Percentiles rank a stretch among this genome's conserved stretches.
Evolutionary conservation across 2,888 invertebrate species (phyloP).

Genomic region (Coleophora flavipennella): DNA sequence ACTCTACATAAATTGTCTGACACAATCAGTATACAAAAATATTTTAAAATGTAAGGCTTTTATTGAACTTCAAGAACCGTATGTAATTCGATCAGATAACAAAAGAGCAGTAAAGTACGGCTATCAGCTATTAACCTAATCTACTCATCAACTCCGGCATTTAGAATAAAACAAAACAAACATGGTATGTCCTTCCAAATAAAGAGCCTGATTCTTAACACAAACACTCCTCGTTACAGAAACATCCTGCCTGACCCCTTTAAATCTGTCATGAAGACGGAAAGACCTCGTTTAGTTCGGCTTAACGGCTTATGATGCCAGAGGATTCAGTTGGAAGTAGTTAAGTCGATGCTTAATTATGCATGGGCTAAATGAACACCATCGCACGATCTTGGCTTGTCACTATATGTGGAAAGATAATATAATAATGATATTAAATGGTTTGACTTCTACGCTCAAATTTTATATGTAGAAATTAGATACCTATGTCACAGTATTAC

Average conservation of each 20-base stretch:
- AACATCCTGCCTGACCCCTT: neutral
- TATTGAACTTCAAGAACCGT: no score
- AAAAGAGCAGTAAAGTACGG: neutral
- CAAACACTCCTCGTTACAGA: neutral
- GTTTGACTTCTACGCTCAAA: no score
- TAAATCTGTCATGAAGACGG: slow-evolving; percentile 18
- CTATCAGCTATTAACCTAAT: neutral
- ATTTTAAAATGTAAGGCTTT: no score
- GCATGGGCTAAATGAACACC: slow-evolving; percentile 56
- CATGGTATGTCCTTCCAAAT: no score
- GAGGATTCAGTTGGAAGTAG: slow-evolving; percentile 17
- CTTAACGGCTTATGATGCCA: slow-evolving; percentile 39
- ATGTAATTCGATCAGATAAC: neutral
- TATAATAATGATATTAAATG: no score
- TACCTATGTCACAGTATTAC: no score
- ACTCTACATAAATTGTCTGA: no score
- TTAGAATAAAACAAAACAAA: no score
- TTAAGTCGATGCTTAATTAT: slow-evolving; percentile 48
- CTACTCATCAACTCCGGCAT: neutral
- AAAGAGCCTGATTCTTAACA: no score
- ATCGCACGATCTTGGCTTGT: slow-evolving; percentile 47
- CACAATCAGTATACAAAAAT: no score
- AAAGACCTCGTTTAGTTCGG: slow-evolving; percentile 41
- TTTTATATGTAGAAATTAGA: no score
- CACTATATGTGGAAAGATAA: slow-evolving; percentile 13